Percentiles rank a stretch among this genome's conserved stretches.
These are phyloP conservation scores for Protophormia terraenovae DNA, from an alignment of 2,888 invertebrate genomes.

Conservation along the genomic window DNA sequence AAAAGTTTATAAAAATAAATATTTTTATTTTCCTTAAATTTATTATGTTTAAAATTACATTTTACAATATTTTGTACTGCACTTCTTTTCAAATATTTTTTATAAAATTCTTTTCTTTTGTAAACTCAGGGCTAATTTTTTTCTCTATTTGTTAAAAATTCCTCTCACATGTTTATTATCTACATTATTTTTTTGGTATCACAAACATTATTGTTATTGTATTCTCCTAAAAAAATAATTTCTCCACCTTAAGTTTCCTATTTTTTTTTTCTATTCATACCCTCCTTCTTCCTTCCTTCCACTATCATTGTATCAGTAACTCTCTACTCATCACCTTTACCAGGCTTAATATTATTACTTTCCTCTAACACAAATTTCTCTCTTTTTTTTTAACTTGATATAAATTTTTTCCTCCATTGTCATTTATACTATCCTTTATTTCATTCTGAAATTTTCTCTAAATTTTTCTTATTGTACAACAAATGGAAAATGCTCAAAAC, in stretches of 20 bases:
- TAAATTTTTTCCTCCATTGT: background rate
- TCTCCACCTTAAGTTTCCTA: background rate
- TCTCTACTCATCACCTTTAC: background rate
- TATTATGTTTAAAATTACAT: background rate
- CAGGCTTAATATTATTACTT: background rate
- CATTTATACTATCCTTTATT: background rate
- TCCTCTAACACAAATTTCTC: too few relatives aligned
- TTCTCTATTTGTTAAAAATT: conserved; percentile 29
- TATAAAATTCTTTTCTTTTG: conserved; percentile 25
- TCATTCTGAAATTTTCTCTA: too few relatives aligned
- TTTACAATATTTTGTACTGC: conserved; percentile 66
- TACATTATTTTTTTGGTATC: conserved; percentile 10
- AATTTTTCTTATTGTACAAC: conserved; percentile 17
- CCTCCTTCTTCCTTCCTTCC: background rate
- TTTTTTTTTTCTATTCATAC: background rate
- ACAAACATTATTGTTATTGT: conserved; percentile 29
- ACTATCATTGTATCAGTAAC: background rate
- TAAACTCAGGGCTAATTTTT: conserved; percentile 39
- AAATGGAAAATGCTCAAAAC: conserved; percentile 66
- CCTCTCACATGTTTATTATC: conserved; percentile 32
- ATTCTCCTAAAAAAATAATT: background rate
- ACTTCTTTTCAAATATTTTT: conserved; percentile 66
- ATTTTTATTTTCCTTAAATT: conserved; percentile 33
- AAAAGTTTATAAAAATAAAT: background rate
- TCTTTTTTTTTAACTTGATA: background rate